These are phyloP conservation scores for Hesperia comma DNA, from an alignment of 2,888 invertebrate species.

Conservation along the genomic window DNA sequence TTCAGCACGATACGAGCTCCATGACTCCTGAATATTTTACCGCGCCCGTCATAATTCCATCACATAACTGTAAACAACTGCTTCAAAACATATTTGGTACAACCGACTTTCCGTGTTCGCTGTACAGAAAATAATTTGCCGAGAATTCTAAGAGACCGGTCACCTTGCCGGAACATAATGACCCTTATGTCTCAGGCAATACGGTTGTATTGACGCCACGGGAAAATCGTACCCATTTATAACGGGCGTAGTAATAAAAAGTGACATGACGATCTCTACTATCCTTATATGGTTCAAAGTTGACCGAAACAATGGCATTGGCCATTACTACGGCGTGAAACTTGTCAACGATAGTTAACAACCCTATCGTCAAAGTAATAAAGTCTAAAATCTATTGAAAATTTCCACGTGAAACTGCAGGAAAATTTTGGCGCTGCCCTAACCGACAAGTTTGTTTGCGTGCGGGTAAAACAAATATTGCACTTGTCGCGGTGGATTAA, in stretches of 20 bases:
- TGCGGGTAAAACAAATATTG: constrained; percentile 24
- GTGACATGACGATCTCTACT: constrained; percentile 50
- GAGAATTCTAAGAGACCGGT: constrained; percentile 27
- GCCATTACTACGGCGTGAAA: constrained; percentile 19
- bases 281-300: constrained; percentile 64
- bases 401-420: constrained; percentile 22
- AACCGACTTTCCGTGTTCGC: constrained; percentile 31
- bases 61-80: constrained; percentile 37
- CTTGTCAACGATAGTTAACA: constrained; percentile 15
- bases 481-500: constrained; percentile 25
- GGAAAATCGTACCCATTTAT: constrained; percentile 44
- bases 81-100: constrained; percentile 30
- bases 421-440: constrained; percentile 30
- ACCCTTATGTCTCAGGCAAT: constrained; percentile 20
- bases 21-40: constrained; percentile 31
- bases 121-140: constrained; percentile 38
- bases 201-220: constrained; percentile 11
- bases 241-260: constrained; percentile 50
- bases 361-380: constrained; percentile 10
- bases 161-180: constrained; percentile 16
- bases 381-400: constrained; percentile 25
- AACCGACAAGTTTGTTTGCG: constrained; percentile 35
- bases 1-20: constrained; percentile 12
- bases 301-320: constrained; percentile 56
- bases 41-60: constrained; percentile 17